These are phyloP conservation scores for Barypeithes pellucidus DNA, from an alignment of 2,888 invertebrate species.

Conservation along the genomic window DNA sequence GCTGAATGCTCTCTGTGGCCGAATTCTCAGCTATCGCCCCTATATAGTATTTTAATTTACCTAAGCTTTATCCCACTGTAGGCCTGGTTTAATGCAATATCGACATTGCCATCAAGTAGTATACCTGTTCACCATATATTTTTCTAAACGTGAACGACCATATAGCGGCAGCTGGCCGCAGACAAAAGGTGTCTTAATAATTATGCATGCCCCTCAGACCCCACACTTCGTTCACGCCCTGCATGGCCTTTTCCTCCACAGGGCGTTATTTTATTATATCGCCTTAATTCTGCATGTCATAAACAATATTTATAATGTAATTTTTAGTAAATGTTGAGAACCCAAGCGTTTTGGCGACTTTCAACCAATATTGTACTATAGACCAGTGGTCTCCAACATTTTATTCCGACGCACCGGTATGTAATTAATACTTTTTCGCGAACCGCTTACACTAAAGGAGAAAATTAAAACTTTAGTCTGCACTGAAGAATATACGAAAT, in stretches of 20 bases:
- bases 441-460: too few species aligned
- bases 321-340: not conserved
- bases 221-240: slow-evolving; percentile 70
- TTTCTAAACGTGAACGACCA: slow-evolving; percentile 54
- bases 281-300: slow-evolving; percentile 45
- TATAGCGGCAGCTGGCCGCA: slow-evolving; percentile 67
- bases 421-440: too few species aligned
- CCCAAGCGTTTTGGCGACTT: too few species aligned
- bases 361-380: too few species aligned
- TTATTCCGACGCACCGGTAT: too few species aligned
- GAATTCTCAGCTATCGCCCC: too few species aligned
- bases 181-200: slow-evolving; percentile 70
- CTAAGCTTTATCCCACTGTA: slow-evolving; percentile 2
- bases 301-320: slow-evolving; percentile 44
- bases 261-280: slow-evolving; percentile 58
- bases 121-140: slow-evolving; percentile 12
- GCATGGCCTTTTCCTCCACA: slow-evolving; percentile 66
- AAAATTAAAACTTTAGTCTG: too few species aligned
- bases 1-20: too few species aligned
- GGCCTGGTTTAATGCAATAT: slow-evolving; percentile 1
- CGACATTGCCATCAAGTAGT: slow-evolving; percentile 13
- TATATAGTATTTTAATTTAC: too few species aligned
- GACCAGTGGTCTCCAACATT: too few species aligned
- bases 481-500: too few species aligned
- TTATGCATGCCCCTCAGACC: slow-evolving; percentile 69